Evolutionary conservation across 2,113 vertebrate species (phyloP).

Genomic region (Callipepla squamata): DNA sequence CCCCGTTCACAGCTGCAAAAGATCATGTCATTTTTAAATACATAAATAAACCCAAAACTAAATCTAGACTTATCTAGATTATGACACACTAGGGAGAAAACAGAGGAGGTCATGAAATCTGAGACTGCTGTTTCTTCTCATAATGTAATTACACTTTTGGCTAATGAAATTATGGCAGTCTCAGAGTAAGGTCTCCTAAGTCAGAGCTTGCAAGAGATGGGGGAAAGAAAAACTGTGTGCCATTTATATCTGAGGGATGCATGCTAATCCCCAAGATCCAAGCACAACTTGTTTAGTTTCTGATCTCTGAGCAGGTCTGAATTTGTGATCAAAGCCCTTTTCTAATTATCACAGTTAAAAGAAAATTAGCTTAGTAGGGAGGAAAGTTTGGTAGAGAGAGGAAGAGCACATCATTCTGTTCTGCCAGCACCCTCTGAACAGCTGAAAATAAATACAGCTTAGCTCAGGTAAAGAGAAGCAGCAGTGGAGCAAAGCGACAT

Average conservation of each 20-base stretch:
- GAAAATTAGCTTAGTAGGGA: conserved; percentile 38
- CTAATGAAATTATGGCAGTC: conserved; percentile 63
- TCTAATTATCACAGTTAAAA: conserved; percentile 57
- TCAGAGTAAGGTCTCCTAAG: conserved; percentile 38
- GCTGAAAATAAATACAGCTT: neutral
- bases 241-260: neutral
- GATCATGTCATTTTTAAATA: conserved; percentile 30
- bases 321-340: conserved; percentile 37
- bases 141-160: conserved; percentile 67
- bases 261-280: conserved; percentile 26
- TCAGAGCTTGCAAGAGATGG: conserved; percentile 20
- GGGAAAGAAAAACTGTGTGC: neutral
- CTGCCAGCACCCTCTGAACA: neutral
- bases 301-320: conserved; percentile 48
- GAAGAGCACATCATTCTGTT: neutral
- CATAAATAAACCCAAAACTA: conserved; percentile 48
- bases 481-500: neutral
- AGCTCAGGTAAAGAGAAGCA: neutral
- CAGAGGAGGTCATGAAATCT: conserved; percentile 53
- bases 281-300: conserved; percentile 17
- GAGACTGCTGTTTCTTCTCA: conserved; percentile 45
- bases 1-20: neutral
- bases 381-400: neutral
- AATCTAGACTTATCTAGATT: conserved; percentile 54
- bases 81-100: conserved; percentile 47